Percentiles rank a stretch among this genome's conserved stretches.
phyloP scores from a whole-genome alignment of 2,888 invertebrate genomes.

The Acholoe squamosa region DNA sequence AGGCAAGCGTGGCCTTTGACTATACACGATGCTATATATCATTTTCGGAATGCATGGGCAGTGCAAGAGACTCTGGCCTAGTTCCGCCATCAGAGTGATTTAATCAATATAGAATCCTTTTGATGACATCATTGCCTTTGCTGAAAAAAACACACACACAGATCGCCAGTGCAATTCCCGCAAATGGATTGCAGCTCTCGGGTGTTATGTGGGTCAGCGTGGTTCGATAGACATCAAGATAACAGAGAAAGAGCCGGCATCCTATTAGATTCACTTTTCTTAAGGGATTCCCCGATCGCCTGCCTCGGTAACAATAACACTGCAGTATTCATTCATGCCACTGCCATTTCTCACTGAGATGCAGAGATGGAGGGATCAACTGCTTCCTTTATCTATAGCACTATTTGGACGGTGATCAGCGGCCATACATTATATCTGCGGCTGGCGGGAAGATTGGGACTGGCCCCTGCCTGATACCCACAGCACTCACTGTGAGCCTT shows the following conservation, averaged over 20 bases:
- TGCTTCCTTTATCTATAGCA: neutral
- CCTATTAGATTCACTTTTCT: slow-evolving; percentile 8
- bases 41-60: neutral
- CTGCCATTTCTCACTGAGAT: neutral
- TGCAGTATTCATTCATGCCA: neutral
- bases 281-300: neutral
- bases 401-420: neutral
- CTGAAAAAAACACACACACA: neutral
- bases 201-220: neutral
- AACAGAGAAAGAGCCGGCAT: neutral
- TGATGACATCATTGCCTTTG: neutral
- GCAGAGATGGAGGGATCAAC: neutral
- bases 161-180: neutral
- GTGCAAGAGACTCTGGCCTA: neutral
- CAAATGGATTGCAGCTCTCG: neutral
- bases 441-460: neutral
- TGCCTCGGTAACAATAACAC: neutral
- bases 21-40: neutral
- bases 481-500: neutral
- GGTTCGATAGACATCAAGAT: neutral
- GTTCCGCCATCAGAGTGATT: neutral
- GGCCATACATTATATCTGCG: slow-evolving; percentile 5
- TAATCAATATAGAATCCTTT: slow-evolving; percentile 20
- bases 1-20: no score
- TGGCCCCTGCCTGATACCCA: neutral